Percentiles rank a stretch among this genome's conserved stretches.
These are phyloP conservation scores for Myrmophylax atrothorax DNA, from an alignment of 2,113 vertebrate species.

Conservation along the genomic window DNA sequence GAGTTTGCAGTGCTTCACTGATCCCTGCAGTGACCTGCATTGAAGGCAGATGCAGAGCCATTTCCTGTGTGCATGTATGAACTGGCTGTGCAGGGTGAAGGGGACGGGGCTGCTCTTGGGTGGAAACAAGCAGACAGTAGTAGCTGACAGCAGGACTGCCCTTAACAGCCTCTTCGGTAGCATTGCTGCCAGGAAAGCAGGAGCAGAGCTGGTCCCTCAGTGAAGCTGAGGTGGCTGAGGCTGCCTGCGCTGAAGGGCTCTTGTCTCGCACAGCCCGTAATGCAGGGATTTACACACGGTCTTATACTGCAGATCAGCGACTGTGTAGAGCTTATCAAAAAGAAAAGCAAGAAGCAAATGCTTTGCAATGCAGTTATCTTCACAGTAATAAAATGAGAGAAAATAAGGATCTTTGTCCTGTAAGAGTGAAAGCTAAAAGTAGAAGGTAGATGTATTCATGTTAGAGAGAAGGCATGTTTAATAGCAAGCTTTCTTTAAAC, in stretches of 20 bases:
- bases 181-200: background rate
- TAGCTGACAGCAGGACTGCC: background rate
- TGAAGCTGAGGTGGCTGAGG: background rate
- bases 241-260: background rate
- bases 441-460: background rate
- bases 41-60: background rate
- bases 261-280: background rate
- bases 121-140: background rate
- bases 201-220: background rate
- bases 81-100: background rate
- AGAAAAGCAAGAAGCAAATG: background rate
- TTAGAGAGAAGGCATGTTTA: background rate
- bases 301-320: background rate
- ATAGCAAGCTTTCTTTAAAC: background rate
- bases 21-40: background rate
- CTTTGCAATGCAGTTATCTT: background rate
- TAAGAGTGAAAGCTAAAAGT: background rate
- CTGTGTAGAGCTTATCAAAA: background rate
- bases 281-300: background rate
- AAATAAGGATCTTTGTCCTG: background rate
- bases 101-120: accelerated
- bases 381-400: background rate
- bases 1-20: background rate
- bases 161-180: background rate
- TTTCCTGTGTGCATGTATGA: background rate